These are phyloP conservation scores for Eulemur rufifrons DNA, from an alignment of 2,113 vertebrate species.

Conservation along the genomic window DNA sequence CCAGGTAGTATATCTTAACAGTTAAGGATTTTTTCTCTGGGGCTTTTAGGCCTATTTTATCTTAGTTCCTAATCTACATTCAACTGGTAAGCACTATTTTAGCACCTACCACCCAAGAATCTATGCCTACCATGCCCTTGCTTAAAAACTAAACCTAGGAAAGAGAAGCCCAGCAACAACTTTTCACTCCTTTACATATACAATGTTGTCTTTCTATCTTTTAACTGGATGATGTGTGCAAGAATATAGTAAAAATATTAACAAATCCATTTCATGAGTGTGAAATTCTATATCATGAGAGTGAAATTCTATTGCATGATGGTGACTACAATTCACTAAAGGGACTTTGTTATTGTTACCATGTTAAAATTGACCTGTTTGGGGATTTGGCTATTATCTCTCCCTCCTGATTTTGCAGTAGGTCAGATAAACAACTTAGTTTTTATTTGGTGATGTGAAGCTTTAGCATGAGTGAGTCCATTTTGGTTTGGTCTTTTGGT, in stretches of 20 bases:
- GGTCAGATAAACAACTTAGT: not conserved
- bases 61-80: not conserved
- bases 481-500: not conserved
- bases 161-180: not conserved
- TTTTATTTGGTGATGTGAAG: not conserved
- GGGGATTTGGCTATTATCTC: not conserved
- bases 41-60: not conserved
- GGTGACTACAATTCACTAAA: no score
- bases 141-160: not conserved
- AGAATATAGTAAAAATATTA: no score
- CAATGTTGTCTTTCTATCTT: no score
- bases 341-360: not conserved
- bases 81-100: not conserved
- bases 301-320: no score
- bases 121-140: not conserved
- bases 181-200: no score
- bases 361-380: not conserved
- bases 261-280: no score
- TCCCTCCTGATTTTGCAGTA: not conserved
- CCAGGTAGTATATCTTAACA: not conserved
- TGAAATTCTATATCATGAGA: no score
- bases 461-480: not conserved
- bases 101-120: not conserved
- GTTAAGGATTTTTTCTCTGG: not conserved
- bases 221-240: no score